Evolutionary conservation across 2,797 vertebrate genomes (phyloP).

Genomic region (Tokudaia muenninki): DNA sequence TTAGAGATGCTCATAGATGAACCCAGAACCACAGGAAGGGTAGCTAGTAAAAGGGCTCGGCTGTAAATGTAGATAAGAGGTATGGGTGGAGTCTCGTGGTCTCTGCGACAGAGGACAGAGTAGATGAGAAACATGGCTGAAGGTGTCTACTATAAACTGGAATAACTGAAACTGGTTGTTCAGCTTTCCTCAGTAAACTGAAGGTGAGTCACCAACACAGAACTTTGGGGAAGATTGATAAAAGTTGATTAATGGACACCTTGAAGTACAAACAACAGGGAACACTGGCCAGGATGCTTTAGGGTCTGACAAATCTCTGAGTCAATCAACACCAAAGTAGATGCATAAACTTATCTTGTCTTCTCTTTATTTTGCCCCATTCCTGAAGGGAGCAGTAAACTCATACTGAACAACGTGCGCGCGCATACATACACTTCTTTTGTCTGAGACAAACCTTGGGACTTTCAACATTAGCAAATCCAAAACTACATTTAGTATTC

Average conservation of each 20-base stretch:
- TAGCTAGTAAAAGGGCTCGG: not conserved
- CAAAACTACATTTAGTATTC: constrained; percentile 57
- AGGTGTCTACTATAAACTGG: not conserved
- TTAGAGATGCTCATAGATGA: not conserved
- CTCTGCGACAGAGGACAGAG: not conserved
- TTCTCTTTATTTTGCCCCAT: not conserved
- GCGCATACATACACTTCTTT: not conserved
- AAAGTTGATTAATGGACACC: not conserved
- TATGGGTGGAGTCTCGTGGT: not conserved
- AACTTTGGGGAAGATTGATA: not conserved
- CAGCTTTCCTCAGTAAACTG: not conserved
- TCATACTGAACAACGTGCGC: not conserved
- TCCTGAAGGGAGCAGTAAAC: not conserved
- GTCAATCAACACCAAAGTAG: not conserved
- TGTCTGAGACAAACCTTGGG: not conserved
- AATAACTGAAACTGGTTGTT: not conserved
- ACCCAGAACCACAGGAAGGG: not conserved
- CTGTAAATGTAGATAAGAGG: not conserved
- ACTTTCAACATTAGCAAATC: not conserved
- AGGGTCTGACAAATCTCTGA: not conserved
- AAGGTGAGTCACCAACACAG: not conserved
- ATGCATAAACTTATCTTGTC: not conserved
- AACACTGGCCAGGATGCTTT: not conserved
- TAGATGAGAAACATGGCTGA: not conserved
- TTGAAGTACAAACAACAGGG: not conserved